These are phyloP conservation scores for Hyla sarda DNA, from an alignment of 2,113 vertebrate species.

Conservation along the genomic window DNA sequence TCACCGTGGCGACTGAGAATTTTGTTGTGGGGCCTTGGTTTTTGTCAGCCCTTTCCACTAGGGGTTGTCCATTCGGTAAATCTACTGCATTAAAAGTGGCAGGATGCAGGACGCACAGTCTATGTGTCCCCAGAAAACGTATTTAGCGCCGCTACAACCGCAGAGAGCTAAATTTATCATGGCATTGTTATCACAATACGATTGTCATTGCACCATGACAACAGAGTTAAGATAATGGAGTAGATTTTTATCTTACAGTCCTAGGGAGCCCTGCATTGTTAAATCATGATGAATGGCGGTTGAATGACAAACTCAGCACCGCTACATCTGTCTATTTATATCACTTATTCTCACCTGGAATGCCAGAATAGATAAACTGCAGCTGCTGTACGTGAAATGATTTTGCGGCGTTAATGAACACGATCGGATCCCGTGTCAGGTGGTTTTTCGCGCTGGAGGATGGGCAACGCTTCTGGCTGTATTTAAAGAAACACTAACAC, in stretches of 20 bases:
- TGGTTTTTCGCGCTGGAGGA: background rate
- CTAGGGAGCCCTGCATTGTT: background rate
- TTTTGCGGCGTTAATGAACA: background rate
- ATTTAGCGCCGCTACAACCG: background rate
- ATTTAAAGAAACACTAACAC: background rate
- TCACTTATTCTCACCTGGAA: background rate
- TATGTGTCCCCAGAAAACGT: background rate
- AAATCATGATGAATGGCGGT: background rate
- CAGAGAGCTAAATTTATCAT: background rate
- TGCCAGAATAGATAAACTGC: background rate
- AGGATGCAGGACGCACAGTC: too few relatives aligned
- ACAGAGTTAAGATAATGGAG: background rate
- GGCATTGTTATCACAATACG: background rate
- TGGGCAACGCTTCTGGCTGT: background rate
- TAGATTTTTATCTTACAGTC: too few relatives aligned
- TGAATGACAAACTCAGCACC: background rate
- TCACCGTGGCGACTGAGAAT: too few relatives aligned
- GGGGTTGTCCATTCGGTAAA: too few relatives aligned
- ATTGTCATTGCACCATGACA: background rate
- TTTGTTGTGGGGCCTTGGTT: too few relatives aligned
- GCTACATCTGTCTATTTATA: background rate
- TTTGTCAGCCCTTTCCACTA: too few relatives aligned
- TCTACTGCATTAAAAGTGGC: background rate
- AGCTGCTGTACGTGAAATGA: background rate
- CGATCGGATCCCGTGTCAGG: background rate